A percentile compares a stretch with the other conserved stretches of the same genome.
phyloP scores from a whole-genome alignment of 1,140 invertebrate species.

The Acromyrmex charruanus region DNA sequence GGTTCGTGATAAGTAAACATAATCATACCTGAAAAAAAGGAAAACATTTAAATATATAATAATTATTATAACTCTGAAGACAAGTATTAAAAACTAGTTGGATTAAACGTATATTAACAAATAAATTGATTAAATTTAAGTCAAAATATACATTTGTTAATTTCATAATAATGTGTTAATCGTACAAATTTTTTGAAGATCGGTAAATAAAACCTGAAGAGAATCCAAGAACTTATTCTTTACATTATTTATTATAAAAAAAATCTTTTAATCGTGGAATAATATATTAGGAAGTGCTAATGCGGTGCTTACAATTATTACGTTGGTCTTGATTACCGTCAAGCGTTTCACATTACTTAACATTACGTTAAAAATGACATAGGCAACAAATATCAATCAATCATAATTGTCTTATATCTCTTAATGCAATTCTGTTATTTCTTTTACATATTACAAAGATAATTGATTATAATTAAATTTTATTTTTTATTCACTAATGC shows the following conservation, averaged over 20 bases:
- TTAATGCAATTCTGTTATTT: conserved; percentile 19
- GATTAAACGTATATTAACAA: conserved; percentile 59
- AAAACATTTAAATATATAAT: conserved; percentile 67
- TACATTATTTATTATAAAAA: conserved; percentile 7
- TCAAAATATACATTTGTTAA: conserved; percentile 46
- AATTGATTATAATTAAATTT: background rate
- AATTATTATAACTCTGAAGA: conserved; percentile 47
- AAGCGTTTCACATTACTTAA: conserved; percentile 36
- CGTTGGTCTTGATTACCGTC: conserved; percentile 54
- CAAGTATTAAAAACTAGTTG: conserved; percentile 53
- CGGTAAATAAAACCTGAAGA: conserved; percentile 5
- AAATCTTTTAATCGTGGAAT: background rate
- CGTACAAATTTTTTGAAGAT: conserved; percentile 19
- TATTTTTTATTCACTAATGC: background rate
- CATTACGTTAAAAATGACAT: conserved; percentile 29
- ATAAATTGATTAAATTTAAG: conserved; percentile 40
- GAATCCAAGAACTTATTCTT: background rate
- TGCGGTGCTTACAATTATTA: conserved; percentile 27
- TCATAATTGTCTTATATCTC: background rate
- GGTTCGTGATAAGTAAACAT: conserved; percentile 69
- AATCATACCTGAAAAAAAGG: conserved; percentile 73
- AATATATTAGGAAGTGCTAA: background rate
- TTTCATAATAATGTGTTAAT: conserved; percentile 44
- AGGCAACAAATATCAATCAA: background rate
- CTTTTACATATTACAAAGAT: background rate